These are phyloP conservation scores for Actenoides hombroni DNA, from an alignment of 2,113 vertebrate species.

Conservation along the genomic window DNA sequence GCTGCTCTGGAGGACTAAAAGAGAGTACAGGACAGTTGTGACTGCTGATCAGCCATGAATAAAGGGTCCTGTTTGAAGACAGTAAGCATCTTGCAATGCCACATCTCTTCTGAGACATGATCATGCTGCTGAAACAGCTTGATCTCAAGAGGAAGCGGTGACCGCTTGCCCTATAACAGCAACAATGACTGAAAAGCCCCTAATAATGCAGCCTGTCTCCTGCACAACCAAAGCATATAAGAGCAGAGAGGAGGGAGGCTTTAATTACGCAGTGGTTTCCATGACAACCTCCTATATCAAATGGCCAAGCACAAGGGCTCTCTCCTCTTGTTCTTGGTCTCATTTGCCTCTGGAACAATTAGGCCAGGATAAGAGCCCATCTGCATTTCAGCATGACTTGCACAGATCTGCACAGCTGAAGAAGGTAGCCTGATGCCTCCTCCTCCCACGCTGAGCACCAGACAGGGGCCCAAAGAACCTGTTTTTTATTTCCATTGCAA, in stretches of 20 bases:
- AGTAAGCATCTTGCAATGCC: background rate
- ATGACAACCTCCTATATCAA: constrained; percentile 12
- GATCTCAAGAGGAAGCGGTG: background rate
- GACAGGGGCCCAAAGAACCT: background rate
- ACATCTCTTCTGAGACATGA: accelerated
- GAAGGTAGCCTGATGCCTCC: background rate
- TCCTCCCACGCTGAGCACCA: background rate
- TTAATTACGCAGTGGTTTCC: background rate
- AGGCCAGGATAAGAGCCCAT: background rate
- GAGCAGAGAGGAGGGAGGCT: background rate
- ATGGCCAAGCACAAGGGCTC: background rate
- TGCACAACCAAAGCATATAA: background rate
- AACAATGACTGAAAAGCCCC: background rate
- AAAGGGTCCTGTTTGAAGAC: background rate
- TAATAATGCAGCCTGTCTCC: background rate
- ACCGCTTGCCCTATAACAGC: background rate
- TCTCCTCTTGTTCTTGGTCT: background rate
- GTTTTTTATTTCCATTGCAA: background rate
- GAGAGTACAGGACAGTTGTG: background rate
- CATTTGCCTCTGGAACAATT: background rate
- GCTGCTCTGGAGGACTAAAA: background rate
- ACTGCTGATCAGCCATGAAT: background rate
- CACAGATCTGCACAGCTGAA: background rate
- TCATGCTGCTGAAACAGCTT: background rate
- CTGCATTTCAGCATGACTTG: background rate